Evolutionary conservation across 2,797 vertebrate species (phyloP).

Genomic region (Denticeps clupeoides): DNA sequence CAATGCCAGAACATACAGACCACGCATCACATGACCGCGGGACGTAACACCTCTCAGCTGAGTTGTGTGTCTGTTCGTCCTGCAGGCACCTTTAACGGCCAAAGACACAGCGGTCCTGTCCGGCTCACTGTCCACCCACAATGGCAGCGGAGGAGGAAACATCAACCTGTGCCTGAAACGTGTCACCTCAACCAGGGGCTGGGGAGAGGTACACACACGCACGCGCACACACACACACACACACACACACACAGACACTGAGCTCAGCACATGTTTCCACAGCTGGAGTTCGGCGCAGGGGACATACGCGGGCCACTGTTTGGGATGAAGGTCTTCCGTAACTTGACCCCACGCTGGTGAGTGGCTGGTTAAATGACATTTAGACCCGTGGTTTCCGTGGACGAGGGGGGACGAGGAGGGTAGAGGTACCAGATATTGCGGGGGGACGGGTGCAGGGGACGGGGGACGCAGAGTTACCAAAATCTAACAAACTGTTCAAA

Average conservation of each 20-base stretch:
- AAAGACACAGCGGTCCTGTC: conserved; percentile 89
- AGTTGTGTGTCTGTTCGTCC: conserved; percentile 6
- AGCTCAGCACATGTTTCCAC: conserved; percentile 21
- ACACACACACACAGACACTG: no score
- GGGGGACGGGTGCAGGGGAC: no score
- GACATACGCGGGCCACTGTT: conserved; percentile 88
- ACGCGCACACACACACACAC: neutral
- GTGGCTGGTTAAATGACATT: neutral
- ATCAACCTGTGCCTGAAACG: conserved; percentile 80
- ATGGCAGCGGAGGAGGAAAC: conserved; percentile 88
- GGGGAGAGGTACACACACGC: conserved; percentile 76
- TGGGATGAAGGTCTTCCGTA: conserved; percentile 88
- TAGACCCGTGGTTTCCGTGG: neutral
- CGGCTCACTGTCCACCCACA: conserved; percentile 91
- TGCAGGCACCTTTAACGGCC: conserved; percentile 83
- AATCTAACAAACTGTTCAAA: no score
- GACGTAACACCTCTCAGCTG: neutral
- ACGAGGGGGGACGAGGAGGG: no score
- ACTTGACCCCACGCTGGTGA: conserved; percentile 82
- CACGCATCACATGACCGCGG: no score
- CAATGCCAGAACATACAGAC: neutral
- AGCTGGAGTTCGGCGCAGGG: conserved; percentile 91
- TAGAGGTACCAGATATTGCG: no score
- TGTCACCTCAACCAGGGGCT: conserved; percentile 85
- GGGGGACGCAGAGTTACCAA: no score